phyloP scores from a whole-genome alignment of 2,797 vertebrate genomes.

The Siniperca obscura region DNA sequence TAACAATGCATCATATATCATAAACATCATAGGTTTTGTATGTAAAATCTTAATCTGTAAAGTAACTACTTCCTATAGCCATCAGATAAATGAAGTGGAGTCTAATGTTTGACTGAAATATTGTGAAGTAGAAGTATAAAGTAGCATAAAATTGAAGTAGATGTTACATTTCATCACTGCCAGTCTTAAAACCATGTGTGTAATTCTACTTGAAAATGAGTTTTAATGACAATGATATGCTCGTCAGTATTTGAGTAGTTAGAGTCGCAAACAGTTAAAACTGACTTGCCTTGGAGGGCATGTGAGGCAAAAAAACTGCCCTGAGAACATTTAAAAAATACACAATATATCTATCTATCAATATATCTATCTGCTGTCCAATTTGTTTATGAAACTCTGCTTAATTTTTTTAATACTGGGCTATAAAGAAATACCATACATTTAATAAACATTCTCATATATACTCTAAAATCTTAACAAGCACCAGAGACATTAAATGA shows the following conservation, averaged over 20 bases:
- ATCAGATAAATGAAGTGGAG: neutral
- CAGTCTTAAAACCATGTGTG: neutral
- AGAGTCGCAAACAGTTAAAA: neutral
- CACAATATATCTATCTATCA: neutral
- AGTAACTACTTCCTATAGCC: neutral
- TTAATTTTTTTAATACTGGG: conserved; percentile 10
- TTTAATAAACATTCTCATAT: conserved; percentile 44
- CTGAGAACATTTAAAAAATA: neutral
- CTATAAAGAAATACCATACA: conserved; percentile 35
- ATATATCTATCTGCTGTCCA: neutral
- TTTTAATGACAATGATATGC: neutral
- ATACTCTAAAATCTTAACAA: conserved; percentile 49
- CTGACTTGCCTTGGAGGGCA: neutral
- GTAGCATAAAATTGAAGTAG: neutral
- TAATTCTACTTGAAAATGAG: neutral
- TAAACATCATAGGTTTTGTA: neutral
- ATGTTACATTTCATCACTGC: neutral
- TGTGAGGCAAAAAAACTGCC: neutral
- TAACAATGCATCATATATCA: conserved; percentile 16
- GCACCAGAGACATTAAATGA: conserved; percentile 57
- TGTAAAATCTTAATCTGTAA: neutral
- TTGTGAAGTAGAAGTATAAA: neutral
- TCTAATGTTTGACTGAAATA: neutral
- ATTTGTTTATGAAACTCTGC: conserved; percentile 29
- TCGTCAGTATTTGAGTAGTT: neutral